Percentiles rank a stretch among this genome's conserved stretches.
Conservation (phyloP, 2,888 invertebrate species). For the Rotaria macrura region DNA sequence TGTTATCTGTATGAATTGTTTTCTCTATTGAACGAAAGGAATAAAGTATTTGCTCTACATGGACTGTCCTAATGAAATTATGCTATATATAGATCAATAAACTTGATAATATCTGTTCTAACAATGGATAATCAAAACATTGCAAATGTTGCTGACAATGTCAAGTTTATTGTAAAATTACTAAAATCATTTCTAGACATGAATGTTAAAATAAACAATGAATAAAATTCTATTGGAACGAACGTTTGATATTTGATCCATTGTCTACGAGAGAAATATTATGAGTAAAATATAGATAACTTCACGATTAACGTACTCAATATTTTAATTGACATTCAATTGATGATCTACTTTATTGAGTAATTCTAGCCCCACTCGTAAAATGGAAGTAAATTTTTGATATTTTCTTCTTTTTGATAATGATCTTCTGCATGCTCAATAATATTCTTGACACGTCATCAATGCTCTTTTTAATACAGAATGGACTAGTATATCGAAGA, state of each 20-base stretch:
- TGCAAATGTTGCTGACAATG: too few relatives aligned
- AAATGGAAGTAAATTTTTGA: not conserved
- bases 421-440: not conserved
- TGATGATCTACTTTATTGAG: not conserved
- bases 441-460: not conserved
- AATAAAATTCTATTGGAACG: too few relatives aligned
- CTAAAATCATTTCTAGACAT: too few relatives aligned
- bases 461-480: not conserved
- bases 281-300: too few relatives aligned
- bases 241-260: too few relatives aligned
- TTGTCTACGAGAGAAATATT: not conserved
- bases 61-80: not conserved
- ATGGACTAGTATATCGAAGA: not conserved
- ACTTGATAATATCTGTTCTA: not conserved
- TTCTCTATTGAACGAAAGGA: too few relatives aligned
- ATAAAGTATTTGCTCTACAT: not conserved
- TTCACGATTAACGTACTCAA: too few relatives aligned
- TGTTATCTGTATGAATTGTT: not conserved
- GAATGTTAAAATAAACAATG: too few relatives aligned
- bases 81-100: not conserved
- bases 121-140: too few relatives aligned
- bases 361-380: not conserved
- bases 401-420: not conserved
- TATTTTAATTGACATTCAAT: too few relatives aligned
- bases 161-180: too few relatives aligned